Evolutionary conservation across 2,113 vertebrate species (phyloP).

Genomic region (Genyomyrus donnyi): DNA sequence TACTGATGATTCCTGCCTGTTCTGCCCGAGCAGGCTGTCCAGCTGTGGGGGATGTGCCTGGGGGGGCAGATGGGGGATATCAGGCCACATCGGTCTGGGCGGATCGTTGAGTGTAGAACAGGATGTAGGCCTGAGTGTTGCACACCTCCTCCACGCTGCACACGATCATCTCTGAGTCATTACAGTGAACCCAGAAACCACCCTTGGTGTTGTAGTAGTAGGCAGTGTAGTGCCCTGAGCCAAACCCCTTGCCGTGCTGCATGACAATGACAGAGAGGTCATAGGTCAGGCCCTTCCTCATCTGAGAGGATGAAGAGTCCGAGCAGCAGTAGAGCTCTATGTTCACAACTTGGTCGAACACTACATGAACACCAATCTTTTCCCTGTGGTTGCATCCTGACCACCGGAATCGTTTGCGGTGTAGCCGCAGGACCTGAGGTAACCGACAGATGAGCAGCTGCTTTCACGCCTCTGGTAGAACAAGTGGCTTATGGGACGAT

Average conservation of each 20-base stretch:
- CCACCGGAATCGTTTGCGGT: slow-evolving; percentile 99
- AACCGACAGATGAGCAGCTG: slow-evolving; percentile 98
- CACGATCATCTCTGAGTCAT: too few relatives aligned
- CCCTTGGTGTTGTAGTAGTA: too few relatives aligned
- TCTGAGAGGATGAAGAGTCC: slow-evolving; percentile 76
- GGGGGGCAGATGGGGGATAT: too few relatives aligned
- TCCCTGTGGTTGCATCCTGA: slow-evolving; percentile 97
- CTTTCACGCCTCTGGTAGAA: slow-evolving; percentile 93
- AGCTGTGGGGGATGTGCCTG: too few relatives aligned
- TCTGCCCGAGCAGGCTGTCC: too few relatives aligned
- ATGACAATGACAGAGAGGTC: slow-evolving; percentile 98
- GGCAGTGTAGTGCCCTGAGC: too few relatives aligned
- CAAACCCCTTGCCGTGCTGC: slow-evolving; percentile 86
- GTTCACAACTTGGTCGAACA: slow-evolving; percentile 95
- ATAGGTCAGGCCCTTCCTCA: slow-evolving; percentile 84
- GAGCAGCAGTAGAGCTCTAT: slow-evolving; percentile 97
- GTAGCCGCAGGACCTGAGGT: slow-evolving; percentile 99
- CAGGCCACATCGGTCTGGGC: too few relatives aligned
- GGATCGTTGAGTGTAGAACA: too few relatives aligned
- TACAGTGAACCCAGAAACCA: too few relatives aligned
- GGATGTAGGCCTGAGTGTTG: too few relatives aligned
- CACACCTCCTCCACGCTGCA: too few relatives aligned
- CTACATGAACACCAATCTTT: slow-evolving; percentile 98
- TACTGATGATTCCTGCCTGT: too few relatives aligned
- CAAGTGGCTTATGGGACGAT: slow-evolving; percentile 87